Percentiles rank a stretch among this genome's conserved stretches.
phyloP scores from a whole-genome alignment of 1,140 invertebrate genomes.

The Platyscapa corneri region DNA sequence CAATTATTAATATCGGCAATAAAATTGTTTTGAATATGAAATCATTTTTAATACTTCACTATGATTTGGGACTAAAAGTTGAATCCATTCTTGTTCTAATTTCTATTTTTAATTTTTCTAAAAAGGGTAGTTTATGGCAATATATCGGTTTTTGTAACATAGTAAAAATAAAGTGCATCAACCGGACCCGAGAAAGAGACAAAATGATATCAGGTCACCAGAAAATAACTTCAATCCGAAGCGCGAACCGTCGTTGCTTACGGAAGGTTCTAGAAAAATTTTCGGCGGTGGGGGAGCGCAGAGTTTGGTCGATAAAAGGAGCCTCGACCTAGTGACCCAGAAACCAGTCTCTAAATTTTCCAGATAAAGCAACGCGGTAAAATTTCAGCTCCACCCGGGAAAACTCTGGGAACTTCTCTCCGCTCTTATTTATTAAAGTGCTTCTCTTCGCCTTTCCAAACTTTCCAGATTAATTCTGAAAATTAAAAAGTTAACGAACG shows the following conservation, averaged over 20 bases:
- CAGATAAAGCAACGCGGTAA: constrained; percentile 20
- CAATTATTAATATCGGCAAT: not conserved
- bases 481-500: not conserved
- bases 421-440: not conserved
- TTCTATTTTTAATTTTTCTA: too few species aligned
- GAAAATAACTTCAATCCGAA: constrained; percentile 29
- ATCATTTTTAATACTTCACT: not conserved
- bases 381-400: not conserved
- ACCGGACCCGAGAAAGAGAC: too few species aligned
- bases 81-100: too few species aligned
- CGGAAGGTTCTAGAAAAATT: constrained; percentile 39
- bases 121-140: not conserved
- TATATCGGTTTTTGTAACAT: not conserved
- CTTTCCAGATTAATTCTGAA: not conserved
- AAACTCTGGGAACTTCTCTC: too few species aligned
- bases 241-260: not conserved
- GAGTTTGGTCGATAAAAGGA: constrained; percentile 51
- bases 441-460: not conserved
- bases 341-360: constrained; percentile 44
- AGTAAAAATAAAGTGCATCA: not conserved
- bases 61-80: not conserved
- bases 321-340: constrained; percentile 43
- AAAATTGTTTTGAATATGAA: not conserved
- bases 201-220: not conserved
- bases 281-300: constrained; percentile 30